Base-by-base conservation (phyloP, 2,113 vertebrate genomes). In the Octodon degus region DNA sequence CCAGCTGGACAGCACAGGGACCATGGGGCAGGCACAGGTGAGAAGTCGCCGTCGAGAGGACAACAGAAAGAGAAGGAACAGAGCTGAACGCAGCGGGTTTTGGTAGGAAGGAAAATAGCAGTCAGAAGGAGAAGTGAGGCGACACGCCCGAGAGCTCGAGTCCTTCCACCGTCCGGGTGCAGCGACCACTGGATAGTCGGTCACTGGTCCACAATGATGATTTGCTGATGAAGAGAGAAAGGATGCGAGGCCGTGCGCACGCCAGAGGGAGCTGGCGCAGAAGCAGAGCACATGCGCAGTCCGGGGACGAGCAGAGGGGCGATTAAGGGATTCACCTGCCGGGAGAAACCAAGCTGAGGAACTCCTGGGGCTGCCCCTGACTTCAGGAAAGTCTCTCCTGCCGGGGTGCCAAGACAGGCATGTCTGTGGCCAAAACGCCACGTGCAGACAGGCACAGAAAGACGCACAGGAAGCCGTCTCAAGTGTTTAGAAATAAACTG, bases 41-140 rank as follows among this genome's bases (percentile, higher is more conserved):
- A 68, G 32, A 34, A 32, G 32, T n/a, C 32, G 4, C 65, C 22
- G 22, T 22, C 30, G 27, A 27, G 27, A 30, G 6, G 6, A 34
- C 68, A n/a, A 19, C 32, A 2, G 17, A n/a, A 4, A 24, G 74
- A 43, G 40, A 5, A 25, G 20, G 40, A 47, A 8, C 14, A 3
- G 43, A 1, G 5, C 14, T 43, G 43, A 50, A 47, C 7, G 25
- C 3, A 7, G 43, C 9, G 0, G 3, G 27, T 4, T 22, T 76
- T 4, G 12, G 12, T 14, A n/a, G 22, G n/a, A 25, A 76, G 10
- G 37, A 37, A 25, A 43, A 34, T 16, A n/a, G 34, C 7, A 6
- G 32, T 34, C 14, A 27, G 67, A n/a, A 70, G 63, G 63, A 67
- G 32, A 70, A 68, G 32, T 16, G 67, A n/a, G 34, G 32, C 2